Evolutionary conservation across 2,113 vertebrate genomes (phyloP), one percentile per base, ranked within the genome.

Genomic region (Lamprotornis superbus): DNA sequence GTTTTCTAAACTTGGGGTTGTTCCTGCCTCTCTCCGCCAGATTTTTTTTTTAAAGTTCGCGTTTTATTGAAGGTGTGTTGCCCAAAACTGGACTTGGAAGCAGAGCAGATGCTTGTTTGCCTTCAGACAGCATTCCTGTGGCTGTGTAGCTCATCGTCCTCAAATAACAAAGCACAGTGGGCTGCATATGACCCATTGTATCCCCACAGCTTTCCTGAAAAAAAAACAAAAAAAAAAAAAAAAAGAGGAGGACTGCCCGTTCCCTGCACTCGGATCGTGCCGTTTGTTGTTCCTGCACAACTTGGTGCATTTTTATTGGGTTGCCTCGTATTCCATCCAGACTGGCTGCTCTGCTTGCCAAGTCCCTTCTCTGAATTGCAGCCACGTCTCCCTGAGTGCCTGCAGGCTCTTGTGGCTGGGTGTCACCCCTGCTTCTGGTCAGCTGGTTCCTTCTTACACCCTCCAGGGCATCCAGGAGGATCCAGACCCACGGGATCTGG

Each of bases 341-440:
- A 17, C 37, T 4, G 0, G 59, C 30, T 53, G 80, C 75, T 88
- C 13, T 0, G 0, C 11, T 8, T 94, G 93, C 91, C 95, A 95
- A 37, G 83, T 81, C 83, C 70, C 24, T 89, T 75, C 74, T 91
- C 82, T 90, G 88, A 83, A 86, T 33, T 88, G 71, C 82, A 95
- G 85, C 85, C 92, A 73, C 16, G 3, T 92, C 76, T 92, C 80
- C 82, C 42, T 0, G 0, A 46, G 55, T 0, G 20, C 80, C 80
- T 61, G 69, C 81, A 33, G 92, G 40, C 90, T 79, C 78, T 7
- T 1, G 15, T 11, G 92, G 47, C 27, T 63, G 12, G 16, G 35
- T 84, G 87, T 89, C 78, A 50, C 52, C 64, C 27, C 0, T 31
- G 8, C 30, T 50, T 22, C 74, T 25, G 40, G n/a, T 20, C 57